Percentiles rank a stretch among this genome's conserved stretches.
phyloP scores from a whole-genome alignment of 2,888 invertebrate genomes.

The Rhorus exstirpatorius region DNA sequence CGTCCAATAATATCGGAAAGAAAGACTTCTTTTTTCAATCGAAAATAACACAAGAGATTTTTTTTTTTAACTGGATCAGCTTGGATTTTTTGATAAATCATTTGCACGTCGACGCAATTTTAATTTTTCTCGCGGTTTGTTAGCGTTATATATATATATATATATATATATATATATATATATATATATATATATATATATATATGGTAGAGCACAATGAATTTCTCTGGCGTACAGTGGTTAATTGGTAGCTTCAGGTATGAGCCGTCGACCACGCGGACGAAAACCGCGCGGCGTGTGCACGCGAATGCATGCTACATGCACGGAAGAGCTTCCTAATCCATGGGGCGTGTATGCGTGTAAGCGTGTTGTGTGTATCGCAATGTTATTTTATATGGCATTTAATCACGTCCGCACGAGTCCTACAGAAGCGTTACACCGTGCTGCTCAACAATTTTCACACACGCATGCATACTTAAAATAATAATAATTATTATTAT shows the following conservation, averaged over 20 bases:
- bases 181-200: no score
- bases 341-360: slow-evolving; percentile 62
- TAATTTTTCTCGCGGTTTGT: no score
- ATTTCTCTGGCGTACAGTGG: slow-evolving; percentile 62
- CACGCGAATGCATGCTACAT: slow-evolving; percentile 55
- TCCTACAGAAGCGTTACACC: slow-evolving; percentile 46
- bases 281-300: slow-evolving; percentile 63
- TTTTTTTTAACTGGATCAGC: no score
- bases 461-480: slow-evolving; percentile 3
- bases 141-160: no score
- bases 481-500: not conserved
- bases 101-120: no score
- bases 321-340: slow-evolving; percentile 59
- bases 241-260: slow-evolving; percentile 57
- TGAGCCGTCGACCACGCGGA: slow-evolving; percentile 37
- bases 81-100: no score
- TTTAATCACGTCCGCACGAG: slow-evolving; percentile 70
- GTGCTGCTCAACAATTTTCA: slow-evolving; percentile 34
- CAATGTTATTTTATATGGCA: slow-evolving; percentile 71
- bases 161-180: no score
- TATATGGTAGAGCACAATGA: no score
- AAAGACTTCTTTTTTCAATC: no score
- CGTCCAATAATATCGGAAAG: no score
- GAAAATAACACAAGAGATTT: no score
- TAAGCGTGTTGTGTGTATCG: slow-evolving; percentile 47